These are phyloP conservation scores for Tipula unca DNA, from an alignment of 2,888 invertebrate species.

Conservation along the genomic window DNA sequence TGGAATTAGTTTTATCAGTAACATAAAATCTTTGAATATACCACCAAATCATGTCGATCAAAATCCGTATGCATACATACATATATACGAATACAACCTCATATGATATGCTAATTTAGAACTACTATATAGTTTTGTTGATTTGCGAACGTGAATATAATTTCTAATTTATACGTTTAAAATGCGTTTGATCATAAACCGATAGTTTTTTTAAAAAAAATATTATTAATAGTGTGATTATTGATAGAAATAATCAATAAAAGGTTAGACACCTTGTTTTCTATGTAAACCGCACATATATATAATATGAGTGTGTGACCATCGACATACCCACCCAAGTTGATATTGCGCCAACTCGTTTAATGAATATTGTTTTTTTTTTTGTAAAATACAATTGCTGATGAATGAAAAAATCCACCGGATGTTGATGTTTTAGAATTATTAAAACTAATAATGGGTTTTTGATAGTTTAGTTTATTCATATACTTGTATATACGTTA, in stretches of 20 bases:
- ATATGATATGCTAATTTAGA: background rate
- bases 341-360: background rate
- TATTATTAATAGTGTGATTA: background rate
- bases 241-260: background rate
- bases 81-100: no score
- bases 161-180: background rate
- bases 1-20: background rate
- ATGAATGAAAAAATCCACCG: background rate
- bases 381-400: background rate
- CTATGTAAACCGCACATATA: background rate
- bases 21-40: background rate
- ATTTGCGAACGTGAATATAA: background rate
- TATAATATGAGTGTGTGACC: background rate
- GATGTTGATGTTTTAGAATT: background rate
- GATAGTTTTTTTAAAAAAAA: background rate
- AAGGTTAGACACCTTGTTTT: constrained; percentile 8
- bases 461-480: background rate
- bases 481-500: background rate
- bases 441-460: background rate
- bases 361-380: background rate
- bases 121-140: background rate
- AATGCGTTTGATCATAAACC: background rate
- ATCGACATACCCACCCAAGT: background rate
- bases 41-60: background rate
- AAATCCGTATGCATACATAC: no score